These are phyloP conservation scores for Sclerodermus sp. DNA, from an alignment of 2,888 invertebrate species.

Conservation along the genomic window DNA sequence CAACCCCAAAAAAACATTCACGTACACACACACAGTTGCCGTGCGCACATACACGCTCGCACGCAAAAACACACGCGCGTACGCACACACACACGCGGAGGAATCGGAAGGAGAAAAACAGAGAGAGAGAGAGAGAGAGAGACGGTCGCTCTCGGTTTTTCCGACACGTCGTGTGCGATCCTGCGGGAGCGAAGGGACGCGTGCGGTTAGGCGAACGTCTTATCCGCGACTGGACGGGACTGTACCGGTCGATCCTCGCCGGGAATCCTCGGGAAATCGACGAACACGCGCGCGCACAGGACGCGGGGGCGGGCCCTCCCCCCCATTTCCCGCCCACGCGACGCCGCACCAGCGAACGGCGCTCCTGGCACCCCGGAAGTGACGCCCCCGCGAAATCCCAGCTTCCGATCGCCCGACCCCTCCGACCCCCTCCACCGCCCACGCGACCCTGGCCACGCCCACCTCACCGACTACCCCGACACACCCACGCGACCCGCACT, in stretches of 20 bases:
- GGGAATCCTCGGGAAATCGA: not conserved
- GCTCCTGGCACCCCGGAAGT: not conserved
- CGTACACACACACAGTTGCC: too few species aligned
- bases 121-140: not conserved
- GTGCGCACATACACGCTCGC: too few species aligned
- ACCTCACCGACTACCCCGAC: not conserved
- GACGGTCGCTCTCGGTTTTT: too few species aligned
- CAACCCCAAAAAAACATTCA: too few species aligned
- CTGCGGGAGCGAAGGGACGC: slow-evolving; percentile 5
- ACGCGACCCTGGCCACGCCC: too few species aligned
- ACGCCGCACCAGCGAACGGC: slow-evolving; percentile 18
- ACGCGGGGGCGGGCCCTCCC: slow-evolving; percentile 14
- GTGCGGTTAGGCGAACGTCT: slow-evolving; percentile 28
- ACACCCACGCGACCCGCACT: not conserved
- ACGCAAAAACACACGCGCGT: too few species aligned
- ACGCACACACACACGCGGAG: too few species aligned
- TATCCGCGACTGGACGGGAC: slow-evolving; percentile 31
- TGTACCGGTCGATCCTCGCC: slow-evolving; percentile 22
- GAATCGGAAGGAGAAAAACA: too few species aligned
- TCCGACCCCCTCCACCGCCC: too few species aligned
- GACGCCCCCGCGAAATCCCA: too few species aligned
- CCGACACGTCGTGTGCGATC: too few species aligned
- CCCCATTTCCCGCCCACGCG: slow-evolving; percentile 15
- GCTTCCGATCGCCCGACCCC: slow-evolving; percentile 12
- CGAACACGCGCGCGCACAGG: slow-evolving; percentile 3